These are phyloP conservation scores for Polypterus bichir DNA, from an alignment of 2,113 vertebrate genomes.

Conservation along the genomic window DNA sequence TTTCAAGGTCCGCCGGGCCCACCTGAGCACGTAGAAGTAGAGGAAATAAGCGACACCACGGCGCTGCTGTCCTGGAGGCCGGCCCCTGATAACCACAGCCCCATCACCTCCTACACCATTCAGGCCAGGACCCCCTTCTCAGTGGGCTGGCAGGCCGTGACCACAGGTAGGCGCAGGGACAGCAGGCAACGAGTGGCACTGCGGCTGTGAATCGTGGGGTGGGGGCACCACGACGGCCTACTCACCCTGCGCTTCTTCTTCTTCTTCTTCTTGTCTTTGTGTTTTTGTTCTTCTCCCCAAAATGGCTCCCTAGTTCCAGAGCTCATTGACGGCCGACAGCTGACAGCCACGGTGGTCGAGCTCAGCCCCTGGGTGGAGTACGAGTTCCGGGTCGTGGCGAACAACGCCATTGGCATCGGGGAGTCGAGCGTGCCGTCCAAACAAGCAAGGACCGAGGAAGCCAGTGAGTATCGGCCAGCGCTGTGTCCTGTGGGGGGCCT, in stretches of 20 bases:
- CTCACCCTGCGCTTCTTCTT: too few species aligned
- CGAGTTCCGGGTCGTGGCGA: conserved; percentile 81
- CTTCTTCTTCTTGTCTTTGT: too few species aligned
- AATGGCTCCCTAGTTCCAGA: conserved; percentile 60
- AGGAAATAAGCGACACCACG: conserved; percentile 84
- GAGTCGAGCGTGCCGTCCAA: conserved; percentile 86
- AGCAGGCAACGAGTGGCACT: too few species aligned
- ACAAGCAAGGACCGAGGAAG: conserved; percentile 81
- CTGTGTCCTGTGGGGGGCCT: neutral
- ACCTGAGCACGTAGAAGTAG: conserved; percentile 76
- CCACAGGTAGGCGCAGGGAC: conserved; percentile 68
- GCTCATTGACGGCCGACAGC: conserved; percentile 66
- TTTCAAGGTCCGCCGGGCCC: conserved; percentile 79
- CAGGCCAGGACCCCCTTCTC: conserved; percentile 94
- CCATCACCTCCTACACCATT: conserved; percentile 77
- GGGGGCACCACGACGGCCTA: too few species aligned
- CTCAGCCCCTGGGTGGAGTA: conserved; percentile 95
- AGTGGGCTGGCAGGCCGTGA: conserved; percentile 93
- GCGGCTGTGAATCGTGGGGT: too few species aligned
- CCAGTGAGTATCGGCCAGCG: conserved; percentile 55
- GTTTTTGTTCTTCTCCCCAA: too few species aligned
- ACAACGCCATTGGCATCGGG: conserved; percentile 81
- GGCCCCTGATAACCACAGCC: conserved; percentile 93
- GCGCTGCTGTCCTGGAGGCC: conserved; percentile 92
- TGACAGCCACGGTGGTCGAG: conserved; percentile 84